Evolutionary conservation across 2,113 vertebrate species (phyloP), one percentile per base, ranked within the genome.

Genomic region (Cromileptes altivelis): DNA sequence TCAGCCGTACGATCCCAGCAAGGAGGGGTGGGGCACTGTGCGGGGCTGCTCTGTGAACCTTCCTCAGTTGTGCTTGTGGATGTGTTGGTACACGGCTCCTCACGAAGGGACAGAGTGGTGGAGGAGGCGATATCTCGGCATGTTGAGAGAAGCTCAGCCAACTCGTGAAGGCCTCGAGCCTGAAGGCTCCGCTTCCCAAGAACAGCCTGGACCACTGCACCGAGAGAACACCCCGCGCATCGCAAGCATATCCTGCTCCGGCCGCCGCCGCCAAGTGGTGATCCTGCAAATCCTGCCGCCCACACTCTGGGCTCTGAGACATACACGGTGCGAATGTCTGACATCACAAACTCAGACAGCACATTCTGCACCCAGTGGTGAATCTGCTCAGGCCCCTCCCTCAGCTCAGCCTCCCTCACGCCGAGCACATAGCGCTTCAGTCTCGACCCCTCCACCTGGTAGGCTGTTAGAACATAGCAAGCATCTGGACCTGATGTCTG

Each of bases 301-400:
- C 91, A 97, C 76, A 96, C 97, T 56, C 91, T 96, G 89, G 97
- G 97, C 92, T 99, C 98, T 0, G 97, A 98, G 82, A 99, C 97
- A 0, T 99, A 99, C 55, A 98, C 97, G 0, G 97, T 98, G 92
- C 98, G 96, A 84, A 99, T 98, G 94, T 99, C 98, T 0, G 98
- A 98, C 98, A 99, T 99, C 63, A 99, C 98, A 6, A 99, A 99
- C 95, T 99, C 98, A 0, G 98, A 99, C 19, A 99, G 96, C 81
- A 99, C 98, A 0, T 99, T 99, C 95, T 99, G 98, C 13, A 97
- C 98, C 98, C 98, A 99, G 93, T 99, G 97, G 88, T 99, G 97
- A 78, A 99, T 95, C 90, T 98, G 96, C 80, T 99, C 98, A 0
- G 97, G 97, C 0, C 96, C 97, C 42, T 99, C 98, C 2, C 96